Evolutionary conservation across 2,797 vertebrate genomes (phyloP).

Genomic region (Urocyon cinereoargenteus): DNA sequence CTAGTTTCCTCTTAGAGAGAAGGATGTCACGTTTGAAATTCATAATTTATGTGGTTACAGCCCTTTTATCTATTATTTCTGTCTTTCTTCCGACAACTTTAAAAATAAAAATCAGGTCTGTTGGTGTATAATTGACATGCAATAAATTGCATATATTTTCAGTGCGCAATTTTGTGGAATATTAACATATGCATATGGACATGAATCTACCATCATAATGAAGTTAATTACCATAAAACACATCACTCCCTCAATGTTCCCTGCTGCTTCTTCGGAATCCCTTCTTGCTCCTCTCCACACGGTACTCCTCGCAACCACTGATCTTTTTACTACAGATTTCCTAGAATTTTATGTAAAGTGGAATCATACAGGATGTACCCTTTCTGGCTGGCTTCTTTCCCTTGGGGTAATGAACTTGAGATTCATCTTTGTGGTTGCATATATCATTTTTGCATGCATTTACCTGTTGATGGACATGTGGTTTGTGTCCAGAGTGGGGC

Average conservation of each 20-base stretch:
- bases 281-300: not conserved
- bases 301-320: not conserved
- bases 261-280: not conserved
- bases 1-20: not conserved
- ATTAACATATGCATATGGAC: accelerated
- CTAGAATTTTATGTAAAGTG: not conserved
- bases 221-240: not conserved
- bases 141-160: not conserved
- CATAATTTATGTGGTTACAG: not conserved
- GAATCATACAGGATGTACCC: not conserved
- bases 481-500: not conserved
- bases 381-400: not conserved
- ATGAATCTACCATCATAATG: not conserved
- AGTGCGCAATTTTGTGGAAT: not conserved
- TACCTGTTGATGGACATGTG: not conserved
- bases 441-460: not conserved
- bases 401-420: not conserved
- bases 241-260: not conserved
- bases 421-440: not conserved
- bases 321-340: not conserved
- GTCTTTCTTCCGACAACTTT: not conserved
- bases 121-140: not conserved
- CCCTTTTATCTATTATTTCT: not conserved
- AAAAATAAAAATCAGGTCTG: not conserved
- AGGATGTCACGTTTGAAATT: not conserved